phyloP scores from a whole-genome alignment of 2,113 vertebrate genomes.

The Scopus umbretta region DNA sequence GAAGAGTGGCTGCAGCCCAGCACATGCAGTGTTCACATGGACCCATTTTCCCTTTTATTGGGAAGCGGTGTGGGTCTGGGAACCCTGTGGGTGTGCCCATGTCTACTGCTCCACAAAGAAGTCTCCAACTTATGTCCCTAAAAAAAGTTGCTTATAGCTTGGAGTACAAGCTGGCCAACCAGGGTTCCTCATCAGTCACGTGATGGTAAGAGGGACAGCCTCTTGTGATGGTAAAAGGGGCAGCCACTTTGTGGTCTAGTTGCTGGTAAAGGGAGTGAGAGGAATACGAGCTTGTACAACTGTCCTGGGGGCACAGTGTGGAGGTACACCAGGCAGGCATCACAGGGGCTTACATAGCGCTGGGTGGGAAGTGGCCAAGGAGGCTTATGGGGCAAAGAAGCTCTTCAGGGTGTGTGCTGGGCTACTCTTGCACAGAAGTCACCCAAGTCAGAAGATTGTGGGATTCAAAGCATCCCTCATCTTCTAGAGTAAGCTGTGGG shows the following conservation, averaged over 20 bases:
- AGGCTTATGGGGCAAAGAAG: background rate
- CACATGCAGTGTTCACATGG: background rate
- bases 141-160: background rate
- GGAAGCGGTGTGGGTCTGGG: background rate
- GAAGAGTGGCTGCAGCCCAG: background rate
- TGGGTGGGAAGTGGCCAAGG: background rate
- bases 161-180: background rate
- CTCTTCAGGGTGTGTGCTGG: background rate
- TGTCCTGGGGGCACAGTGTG: background rate
- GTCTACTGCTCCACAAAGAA: background rate
- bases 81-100: background rate
- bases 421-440: background rate
- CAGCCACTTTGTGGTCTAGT: background rate
- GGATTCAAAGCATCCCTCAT: background rate
- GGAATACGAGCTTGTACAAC: background rate
- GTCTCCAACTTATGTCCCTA: background rate
- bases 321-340: background rate
- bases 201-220: background rate
- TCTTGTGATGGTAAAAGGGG: background rate
- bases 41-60: background rate
- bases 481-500: background rate
- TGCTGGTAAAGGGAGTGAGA: background rate
- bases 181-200: background rate
- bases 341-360: no score
- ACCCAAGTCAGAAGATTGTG: background rate